Conservation (phyloP, 2,797 vertebrate species). For the Acridotheres tristis region DNA sequence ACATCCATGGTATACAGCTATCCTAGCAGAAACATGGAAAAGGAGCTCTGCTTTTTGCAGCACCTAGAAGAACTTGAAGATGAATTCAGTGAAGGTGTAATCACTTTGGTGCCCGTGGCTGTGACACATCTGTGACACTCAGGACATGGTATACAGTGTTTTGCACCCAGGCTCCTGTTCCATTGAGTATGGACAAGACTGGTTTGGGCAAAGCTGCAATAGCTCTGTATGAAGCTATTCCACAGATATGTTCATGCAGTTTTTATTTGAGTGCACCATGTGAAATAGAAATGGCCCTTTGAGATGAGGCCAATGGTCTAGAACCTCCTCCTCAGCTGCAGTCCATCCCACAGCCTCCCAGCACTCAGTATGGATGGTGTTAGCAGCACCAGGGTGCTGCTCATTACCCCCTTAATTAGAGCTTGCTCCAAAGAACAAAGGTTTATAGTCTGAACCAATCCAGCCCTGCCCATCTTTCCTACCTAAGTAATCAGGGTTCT, state of each 20-base stretch:
- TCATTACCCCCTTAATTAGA: conserved; percentile 38
- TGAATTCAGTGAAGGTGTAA: neutral
- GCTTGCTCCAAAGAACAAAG: neutral
- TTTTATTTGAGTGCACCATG: neutral
- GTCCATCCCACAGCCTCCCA: neutral
- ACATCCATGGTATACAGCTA: neutral
- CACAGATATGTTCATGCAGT: neutral
- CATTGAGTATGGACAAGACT: rapidly evolving
- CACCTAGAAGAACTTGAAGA: neutral
- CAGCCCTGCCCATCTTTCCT: neutral
- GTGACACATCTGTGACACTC: neutral
- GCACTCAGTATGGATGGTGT: neutral
- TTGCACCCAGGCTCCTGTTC: neutral
- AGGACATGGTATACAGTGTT: rapidly evolving
- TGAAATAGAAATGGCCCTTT: neutral
- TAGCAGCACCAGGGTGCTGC: neutral
- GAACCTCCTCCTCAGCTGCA: neutral
- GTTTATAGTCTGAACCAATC: neutral
- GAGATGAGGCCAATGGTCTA: neutral
- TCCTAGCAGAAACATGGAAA: neutral
- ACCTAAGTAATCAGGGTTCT: neutral
- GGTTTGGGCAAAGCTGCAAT: neutral
- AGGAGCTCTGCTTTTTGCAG: neutral
- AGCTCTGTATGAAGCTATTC: neutral
- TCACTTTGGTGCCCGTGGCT: neutral